A percentile compares a stretch with the other conserved stretches of the same genome.
Evolutionary conservation across 2,113 vertebrate genomes (phyloP).

Genomic region (Bos javanicus): DNA sequence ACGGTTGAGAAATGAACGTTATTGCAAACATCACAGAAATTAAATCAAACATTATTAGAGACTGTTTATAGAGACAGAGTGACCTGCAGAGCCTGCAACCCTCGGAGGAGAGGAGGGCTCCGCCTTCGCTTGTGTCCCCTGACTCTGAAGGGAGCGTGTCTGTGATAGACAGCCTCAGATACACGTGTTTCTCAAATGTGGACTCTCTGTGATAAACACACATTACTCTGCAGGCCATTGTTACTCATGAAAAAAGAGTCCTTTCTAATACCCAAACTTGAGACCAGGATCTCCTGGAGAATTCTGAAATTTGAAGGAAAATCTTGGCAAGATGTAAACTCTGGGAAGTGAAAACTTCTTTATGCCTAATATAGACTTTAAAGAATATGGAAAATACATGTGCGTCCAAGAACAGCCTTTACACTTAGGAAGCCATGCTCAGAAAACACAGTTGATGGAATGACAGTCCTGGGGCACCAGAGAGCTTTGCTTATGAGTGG

Average conservation of each 20-base stretch:
- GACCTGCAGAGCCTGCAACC: not conserved
- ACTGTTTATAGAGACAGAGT: slow-evolving; percentile 53
- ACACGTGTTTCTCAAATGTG: not conserved
- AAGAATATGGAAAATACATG: not conserved
- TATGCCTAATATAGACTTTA: not conserved
- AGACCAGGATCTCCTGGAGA: not conserved
- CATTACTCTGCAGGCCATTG: not conserved
- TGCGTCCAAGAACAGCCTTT: not conserved
- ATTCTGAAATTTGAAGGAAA: not conserved
- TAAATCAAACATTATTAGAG: slow-evolving; percentile 61
- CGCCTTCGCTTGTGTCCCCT: not conserved
- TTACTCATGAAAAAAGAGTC: not conserved
- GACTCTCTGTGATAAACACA: not conserved
- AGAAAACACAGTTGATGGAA: not conserved
- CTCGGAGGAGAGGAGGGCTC: not conserved
- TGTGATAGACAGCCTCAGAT: not conserved
- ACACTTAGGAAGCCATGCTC: not conserved
- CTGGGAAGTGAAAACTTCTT: not conserved
- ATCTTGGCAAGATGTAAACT: not conserved
- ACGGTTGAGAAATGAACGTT: slow-evolving; percentile 48
- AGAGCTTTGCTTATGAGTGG: not conserved
- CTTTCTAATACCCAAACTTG: not conserved
- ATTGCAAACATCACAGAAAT: slow-evolving; percentile 70
- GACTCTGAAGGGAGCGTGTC: not conserved
- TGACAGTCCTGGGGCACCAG: not conserved